These are phyloP conservation scores for Hapalemur alaotrensis DNA, from an alignment of 2,797 vertebrate genomes.

Conservation along the genomic window DNA sequence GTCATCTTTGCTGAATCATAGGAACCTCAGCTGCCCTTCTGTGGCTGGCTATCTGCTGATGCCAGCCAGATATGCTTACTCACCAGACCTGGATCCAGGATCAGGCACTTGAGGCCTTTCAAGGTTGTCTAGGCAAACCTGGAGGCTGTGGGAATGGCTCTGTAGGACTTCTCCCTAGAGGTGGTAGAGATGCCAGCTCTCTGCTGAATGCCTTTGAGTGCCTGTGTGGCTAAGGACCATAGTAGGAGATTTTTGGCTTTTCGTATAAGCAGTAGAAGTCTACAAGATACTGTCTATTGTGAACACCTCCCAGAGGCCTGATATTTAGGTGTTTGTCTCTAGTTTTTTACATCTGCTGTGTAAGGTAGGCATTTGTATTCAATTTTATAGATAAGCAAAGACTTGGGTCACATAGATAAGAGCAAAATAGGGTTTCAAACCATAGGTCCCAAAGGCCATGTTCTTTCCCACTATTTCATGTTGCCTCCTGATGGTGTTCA, in stretches of 20 bases:
- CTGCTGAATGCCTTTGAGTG: neutral
- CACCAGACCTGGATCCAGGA: neutral
- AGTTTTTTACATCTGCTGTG: neutral
- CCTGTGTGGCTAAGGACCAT: neutral
- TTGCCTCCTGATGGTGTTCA: neutral
- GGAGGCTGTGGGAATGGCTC: neutral
- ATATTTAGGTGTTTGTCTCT: neutral
- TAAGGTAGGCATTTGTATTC: neutral
- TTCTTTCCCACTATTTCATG: neutral
- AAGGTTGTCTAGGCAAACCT: neutral
- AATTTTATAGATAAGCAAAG: neutral
- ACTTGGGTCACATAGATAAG: neutral
- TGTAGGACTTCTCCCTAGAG: neutral
- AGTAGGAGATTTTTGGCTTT: neutral
- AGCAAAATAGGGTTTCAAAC: neutral
- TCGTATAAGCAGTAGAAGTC: neutral
- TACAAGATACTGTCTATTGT: neutral
- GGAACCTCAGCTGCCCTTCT: neutral
- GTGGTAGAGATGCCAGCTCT: neutral
- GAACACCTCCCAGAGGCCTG: neutral
- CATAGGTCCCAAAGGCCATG: neutral
- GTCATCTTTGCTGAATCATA: neutral
- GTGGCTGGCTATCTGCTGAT: neutral
- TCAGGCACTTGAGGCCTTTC: neutral
- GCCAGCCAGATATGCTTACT: neutral